These are phyloP conservation scores for Urosaurus nigricauda DNA, from an alignment of 2,797 vertebrate genomes.

Conservation along the genomic window DNA sequence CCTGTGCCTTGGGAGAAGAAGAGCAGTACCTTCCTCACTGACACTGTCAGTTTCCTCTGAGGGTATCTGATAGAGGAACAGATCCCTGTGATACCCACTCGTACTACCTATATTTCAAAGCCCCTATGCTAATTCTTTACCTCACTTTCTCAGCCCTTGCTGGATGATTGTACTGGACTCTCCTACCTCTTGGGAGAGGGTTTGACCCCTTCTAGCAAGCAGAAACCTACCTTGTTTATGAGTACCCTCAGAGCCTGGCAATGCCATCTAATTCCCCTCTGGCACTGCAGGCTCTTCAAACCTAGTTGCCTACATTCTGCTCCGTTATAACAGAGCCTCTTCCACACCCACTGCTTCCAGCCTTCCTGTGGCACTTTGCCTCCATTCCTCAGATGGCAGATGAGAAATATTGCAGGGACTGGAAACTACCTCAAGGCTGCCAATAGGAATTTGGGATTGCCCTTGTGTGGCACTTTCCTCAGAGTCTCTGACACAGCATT, in stretches of 20 bases:
- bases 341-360: background rate
- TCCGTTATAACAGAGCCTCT: background rate
- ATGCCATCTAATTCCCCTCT: background rate
- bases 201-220: background rate
- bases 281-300: background rate
- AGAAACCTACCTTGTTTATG: background rate
- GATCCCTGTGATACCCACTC: background rate
- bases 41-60: background rate
- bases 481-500: background rate
- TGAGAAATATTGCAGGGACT: background rate
- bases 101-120: conserved; percentile 16
- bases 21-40: background rate
- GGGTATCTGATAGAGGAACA: background rate
- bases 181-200: too few species aligned
- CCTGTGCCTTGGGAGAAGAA: conserved; percentile 38
- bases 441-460: background rate
- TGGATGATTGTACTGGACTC: background rate
- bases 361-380: background rate
- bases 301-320: background rate
- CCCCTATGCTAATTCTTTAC: background rate
- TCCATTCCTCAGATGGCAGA: background rate
- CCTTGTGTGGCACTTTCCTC: background rate
- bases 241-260: background rate
- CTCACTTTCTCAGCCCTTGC: background rate
- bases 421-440: background rate